Percentiles rank a stretch among this genome's conserved stretches.
Evolutionary conservation across 2,888 invertebrate genomes (phyloP).

Genomic region (Pseudococcus jackbeardsleyi): DNA sequence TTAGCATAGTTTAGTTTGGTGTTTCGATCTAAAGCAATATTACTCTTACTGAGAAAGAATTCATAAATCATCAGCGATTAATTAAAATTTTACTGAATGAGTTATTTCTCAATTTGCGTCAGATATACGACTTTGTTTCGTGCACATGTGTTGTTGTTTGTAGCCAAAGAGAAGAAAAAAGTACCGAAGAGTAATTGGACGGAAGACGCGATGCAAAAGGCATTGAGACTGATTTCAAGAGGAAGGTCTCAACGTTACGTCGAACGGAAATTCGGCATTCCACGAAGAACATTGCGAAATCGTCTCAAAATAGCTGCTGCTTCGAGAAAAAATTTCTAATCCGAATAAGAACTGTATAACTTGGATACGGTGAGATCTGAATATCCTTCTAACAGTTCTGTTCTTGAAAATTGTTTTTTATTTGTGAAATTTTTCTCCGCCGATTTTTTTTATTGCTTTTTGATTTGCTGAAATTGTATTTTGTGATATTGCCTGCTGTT

Average conservation of each 20-base stretch:
- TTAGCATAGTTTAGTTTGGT: background rate
- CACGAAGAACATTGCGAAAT: slow-evolving; percentile 60
- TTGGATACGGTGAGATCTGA: slow-evolving; percentile 57
- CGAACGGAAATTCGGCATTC: slow-evolving; percentile 61
- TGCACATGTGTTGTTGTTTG: slow-evolving; percentile 57
- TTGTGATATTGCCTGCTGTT: background rate
- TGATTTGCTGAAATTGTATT: slow-evolving; percentile 22
- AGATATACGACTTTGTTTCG: slow-evolving; percentile 50
- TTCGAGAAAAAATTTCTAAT: slow-evolving; percentile 57
- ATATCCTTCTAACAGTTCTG: slow-evolving; percentile 47
- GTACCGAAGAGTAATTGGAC: slow-evolving; percentile 63
- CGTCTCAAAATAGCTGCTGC: slow-evolving; percentile 61
- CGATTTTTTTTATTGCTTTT: slow-evolving; percentile 13
- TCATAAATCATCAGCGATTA: background rate
- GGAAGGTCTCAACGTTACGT: slow-evolving; percentile 63
- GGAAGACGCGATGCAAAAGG: slow-evolving; percentile 62
- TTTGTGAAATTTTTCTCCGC: slow-evolving; percentile 11
- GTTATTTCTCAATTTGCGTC: slow-evolving; percentile 20
- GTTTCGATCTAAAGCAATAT: background rate
- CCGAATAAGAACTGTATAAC: background rate
- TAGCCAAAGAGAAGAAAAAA: slow-evolving; percentile 64
- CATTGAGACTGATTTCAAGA: slow-evolving; percentile 62
- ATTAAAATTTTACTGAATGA: background rate
- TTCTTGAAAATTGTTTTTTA: slow-evolving; percentile 17
- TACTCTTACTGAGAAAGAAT: background rate